Evolutionary conservation across 2,113 vertebrate genomes (phyloP), one percentile per base, ranked within the genome.

Genomic region (Elachura formosa): DNA sequence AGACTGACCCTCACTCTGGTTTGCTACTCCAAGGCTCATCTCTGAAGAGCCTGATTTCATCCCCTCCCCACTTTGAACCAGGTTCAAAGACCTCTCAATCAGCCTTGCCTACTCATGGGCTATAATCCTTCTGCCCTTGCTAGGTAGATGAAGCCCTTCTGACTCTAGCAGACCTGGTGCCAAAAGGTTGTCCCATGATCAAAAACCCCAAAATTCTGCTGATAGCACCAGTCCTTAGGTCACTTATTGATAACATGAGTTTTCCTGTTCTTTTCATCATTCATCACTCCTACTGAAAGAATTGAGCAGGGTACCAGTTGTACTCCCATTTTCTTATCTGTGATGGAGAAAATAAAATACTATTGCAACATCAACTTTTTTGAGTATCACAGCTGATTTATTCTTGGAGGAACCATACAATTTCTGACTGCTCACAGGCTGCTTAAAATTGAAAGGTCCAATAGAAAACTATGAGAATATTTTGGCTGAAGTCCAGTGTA

Each of bases 1-100:
- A 33, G 62, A 26, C 33, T 0, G 0, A 36, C 11, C 7, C 25
- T 49, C 11, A 22, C 43, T 43, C 31, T 85, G 17, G 14, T 14
- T 67, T 26, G 8, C 9, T 7, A 31, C 20, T 13, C 36, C 45
- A 5, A 1, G 31, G 14, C 26, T 43, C 43, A 43, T 58, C 14
- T 67, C 71, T 51, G 9, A 26, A 58, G 43, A 26, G 7, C 31
- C 21, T 58, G 43, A 43, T 67, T 76, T 36, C 36, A 36, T 14
- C 17, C 6, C 7, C 33, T 43, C 11, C 25, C 26, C 14, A 8
- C 71, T 51, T 0, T 26, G 36, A 36, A 58, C 7, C 31, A 14
- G 14, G 7, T 43, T 33, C 26, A 43, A 76, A 85, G 14, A 11
- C 33, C 17, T 58, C 36, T 58, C 51, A 76, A 18, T 76, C 36